Evolutionary conservation across 2,888 invertebrate genomes (phyloP), one percentile per base, ranked within the genome.

Genomic region (Imbricaverruca yamaguchii): DNA sequence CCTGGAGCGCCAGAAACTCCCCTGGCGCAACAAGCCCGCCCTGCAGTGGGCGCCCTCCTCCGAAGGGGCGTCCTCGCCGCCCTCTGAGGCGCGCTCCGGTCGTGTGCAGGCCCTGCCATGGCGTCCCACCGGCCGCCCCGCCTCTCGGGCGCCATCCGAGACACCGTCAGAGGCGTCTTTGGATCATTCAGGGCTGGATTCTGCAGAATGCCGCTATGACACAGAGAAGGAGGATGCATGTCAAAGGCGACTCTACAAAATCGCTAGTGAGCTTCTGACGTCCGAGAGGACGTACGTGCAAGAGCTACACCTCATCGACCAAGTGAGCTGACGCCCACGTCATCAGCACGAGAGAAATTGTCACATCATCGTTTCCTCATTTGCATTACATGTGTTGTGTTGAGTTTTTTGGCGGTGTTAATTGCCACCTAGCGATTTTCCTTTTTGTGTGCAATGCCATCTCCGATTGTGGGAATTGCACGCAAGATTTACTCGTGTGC

Each of bases 201-300:
- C 53, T n/a, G n/a, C 39, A 39, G 39, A 39, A 39, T 39, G 1
- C 39, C 1, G 39, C 6, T 23, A 12, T 12, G 23, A 0, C n/a
- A 21, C 1, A 3, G 78, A 78, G 56, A 21, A 78, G 78, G 56
- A 13, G n/a, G 78, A n/a, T 56, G 11, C 15, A 56, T n/a, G 78
- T 4, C 21, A 56, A 0, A 15, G 23, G 7, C 85, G 85, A 7
- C 85, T 85, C 80, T 84, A 84, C 84, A 87, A 87, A 83, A 89
- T 90, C 21, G 91, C 91, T 10, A 88, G 89, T 80, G 91, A 91
- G 85, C 86, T 91, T 63, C 86, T 91, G 13, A 88, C 89, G 11
- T 90, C 91, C 1, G 91, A 91, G 85, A 87, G 89, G 82, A 89
- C 90, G 82, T 91, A 91, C 84, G 91, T 91, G 0, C 87, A 87